Conservation (phyloP, 2,888 invertebrate genomes). For the Oegoconia quadripuncta region DNA sequence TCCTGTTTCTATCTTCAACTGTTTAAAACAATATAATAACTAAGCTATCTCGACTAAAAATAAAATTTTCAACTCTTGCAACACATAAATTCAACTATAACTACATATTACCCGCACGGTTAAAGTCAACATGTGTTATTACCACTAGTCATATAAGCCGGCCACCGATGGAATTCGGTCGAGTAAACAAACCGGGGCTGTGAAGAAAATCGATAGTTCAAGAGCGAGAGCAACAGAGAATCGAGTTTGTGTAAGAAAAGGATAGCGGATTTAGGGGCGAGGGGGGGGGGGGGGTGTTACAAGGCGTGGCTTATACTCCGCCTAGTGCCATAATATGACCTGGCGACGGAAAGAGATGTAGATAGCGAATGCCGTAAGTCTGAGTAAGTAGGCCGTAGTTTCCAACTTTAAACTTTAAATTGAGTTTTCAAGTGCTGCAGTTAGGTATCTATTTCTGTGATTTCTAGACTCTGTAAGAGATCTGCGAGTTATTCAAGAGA, state of each 20-base stretch:
- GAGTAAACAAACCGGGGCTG: slow-evolving; percentile 59
- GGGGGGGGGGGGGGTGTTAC: slow-evolving; percentile 46
- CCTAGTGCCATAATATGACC: slow-evolving; percentile 37
- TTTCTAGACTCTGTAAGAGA: background rate
- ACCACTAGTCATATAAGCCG: slow-evolving; percentile 37
- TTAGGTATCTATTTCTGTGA: background rate
- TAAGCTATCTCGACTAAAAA: slow-evolving; percentile 5
- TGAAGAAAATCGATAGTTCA: slow-evolving; percentile 57
- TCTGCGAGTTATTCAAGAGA: too few species aligned
- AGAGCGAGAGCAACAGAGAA: slow-evolving; percentile 38
- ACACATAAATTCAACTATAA: slow-evolving; percentile 8
- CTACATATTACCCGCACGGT: slow-evolving; percentile 40
- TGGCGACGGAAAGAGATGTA: slow-evolving; percentile 27
- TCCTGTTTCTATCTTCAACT: background rate
- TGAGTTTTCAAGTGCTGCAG: slow-evolving; percentile 1
- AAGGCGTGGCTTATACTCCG: slow-evolving; percentile 63
- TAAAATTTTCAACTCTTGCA: slow-evolving; percentile 4
- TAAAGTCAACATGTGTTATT: slow-evolving; percentile 53
- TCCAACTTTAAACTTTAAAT: slow-evolving; percentile 5
- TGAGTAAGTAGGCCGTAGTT: slow-evolving; percentile 36
- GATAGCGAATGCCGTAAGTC: slow-evolving; percentile 27
- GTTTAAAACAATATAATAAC: background rate
- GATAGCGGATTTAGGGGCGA: slow-evolving; percentile 31
- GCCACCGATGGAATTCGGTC: slow-evolving; percentile 52
- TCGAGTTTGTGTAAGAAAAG: slow-evolving; percentile 38